A percentile compares a stretch with the other conserved stretches of the same genome.
Evolutionary conservation across 2,113 vertebrate genomes (phyloP).

Genomic region (Cromileptes altivelis): DNA sequence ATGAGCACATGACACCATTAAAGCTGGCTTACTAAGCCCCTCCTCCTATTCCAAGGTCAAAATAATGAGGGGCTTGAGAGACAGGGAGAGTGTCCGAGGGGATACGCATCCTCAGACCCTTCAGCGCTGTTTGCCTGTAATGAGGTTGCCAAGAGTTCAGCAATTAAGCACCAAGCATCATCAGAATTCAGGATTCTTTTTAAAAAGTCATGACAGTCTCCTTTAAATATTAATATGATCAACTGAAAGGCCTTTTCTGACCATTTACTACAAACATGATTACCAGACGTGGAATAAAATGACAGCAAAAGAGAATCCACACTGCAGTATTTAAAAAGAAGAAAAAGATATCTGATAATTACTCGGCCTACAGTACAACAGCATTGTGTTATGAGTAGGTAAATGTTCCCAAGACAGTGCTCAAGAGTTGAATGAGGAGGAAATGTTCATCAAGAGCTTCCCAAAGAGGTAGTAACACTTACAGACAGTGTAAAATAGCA

Average conservation of each 20-base stretch:
- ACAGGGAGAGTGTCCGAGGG: conserved; percentile 26
- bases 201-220: conserved; percentile 25
- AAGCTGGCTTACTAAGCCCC: conserved; percentile 18
- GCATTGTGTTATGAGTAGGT: background rate
- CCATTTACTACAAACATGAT: conserved; percentile 7
- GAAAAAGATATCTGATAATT: background rate
- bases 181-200: conserved; percentile 37
- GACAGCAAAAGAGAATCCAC: background rate
- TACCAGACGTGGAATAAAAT: background rate
- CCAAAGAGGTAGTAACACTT: conserved; percentile 1
- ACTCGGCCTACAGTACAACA: background rate
- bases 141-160: conserved; percentile 60
- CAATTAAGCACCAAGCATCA: conserved; percentile 50
- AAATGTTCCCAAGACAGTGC: conserved; percentile 7
- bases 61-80: conserved; percentile 50
- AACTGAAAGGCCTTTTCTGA: conserved; percentile 6
- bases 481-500: conserved; percentile 13
- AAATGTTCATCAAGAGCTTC: background rate
- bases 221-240: conserved; percentile 32
- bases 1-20: conserved; percentile 37
- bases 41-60: conserved; percentile 37
- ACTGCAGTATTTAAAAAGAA: conserved; percentile 6
- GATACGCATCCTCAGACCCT: conserved; percentile 47
- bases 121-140: conserved; percentile 44
- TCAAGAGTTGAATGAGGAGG: conserved; percentile 29